A percentile compares a stretch with the other conserved stretches of the same genome.
Conservation (phyloP, 2,113 vertebrate species). For the Tonatia bakeri region DNA sequence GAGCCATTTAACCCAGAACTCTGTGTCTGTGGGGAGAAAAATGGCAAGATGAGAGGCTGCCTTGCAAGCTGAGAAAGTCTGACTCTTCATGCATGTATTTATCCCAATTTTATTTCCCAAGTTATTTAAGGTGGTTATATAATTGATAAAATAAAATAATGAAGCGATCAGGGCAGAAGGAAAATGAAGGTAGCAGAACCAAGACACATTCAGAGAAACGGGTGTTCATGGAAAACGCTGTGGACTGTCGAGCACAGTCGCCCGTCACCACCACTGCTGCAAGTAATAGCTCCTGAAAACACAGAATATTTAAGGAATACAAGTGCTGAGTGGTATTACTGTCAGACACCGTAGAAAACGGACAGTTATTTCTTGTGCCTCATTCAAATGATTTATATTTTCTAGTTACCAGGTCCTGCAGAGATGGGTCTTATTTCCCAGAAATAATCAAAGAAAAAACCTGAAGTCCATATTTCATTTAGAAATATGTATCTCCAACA, state of each 20-base stretch:
- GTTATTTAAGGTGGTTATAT: neutral
- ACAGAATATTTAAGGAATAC: neutral
- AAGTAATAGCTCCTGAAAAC: neutral
- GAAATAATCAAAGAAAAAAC: neutral
- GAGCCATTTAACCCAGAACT: neutral
- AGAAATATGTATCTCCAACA: neutral
- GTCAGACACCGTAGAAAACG: neutral
- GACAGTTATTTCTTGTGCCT: neutral
- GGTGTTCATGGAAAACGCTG: neutral
- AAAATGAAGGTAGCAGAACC: neutral
- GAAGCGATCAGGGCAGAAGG: neutral
- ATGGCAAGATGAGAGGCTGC: neutral
- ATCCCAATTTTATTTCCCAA: slow-evolving; percentile 10
- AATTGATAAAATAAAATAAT: neutral
- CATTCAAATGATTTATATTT: neutral
- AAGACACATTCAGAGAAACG: neutral
- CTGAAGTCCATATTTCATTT: neutral
- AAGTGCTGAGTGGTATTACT: neutral
- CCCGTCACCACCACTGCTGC: neutral
- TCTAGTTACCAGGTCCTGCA: neutral
- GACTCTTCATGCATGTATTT: neutral
- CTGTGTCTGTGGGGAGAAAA: neutral
- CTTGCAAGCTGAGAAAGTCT: neutral
- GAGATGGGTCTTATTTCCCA: neutral
- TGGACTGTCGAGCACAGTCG: neutral